Conservation (phyloP, 1,140 invertebrate genomes). For the Colletes latitarsis region DNA sequence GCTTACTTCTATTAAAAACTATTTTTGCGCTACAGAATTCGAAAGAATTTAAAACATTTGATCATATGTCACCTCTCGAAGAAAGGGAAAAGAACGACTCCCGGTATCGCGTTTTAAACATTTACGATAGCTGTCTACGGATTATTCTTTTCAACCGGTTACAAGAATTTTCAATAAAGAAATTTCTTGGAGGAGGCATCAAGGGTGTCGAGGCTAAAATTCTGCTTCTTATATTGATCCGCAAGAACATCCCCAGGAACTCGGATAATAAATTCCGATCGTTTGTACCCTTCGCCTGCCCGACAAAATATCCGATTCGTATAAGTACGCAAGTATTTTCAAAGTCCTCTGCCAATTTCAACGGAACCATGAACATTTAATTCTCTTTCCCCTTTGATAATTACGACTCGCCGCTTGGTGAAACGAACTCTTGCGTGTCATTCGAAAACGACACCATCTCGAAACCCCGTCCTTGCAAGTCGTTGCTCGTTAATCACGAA, state of each 20-base stretch:
- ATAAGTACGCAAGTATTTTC: not conserved
- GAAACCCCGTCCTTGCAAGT: not conserved
- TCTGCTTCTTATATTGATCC: slow-evolving; percentile 32
- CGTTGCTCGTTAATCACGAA: slow-evolving; percentile 1
- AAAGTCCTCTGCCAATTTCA: not conserved
- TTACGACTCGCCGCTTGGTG: not conserved
- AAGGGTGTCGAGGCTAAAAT: slow-evolving; percentile 17
- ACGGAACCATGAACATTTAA: slow-evolving; percentile 15
- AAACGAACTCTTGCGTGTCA: not conserved
- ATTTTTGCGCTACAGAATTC: no score
- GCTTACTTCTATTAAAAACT: not conserved
- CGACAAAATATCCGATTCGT: slow-evolving; percentile 11
- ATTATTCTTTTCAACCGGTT: not conserved
- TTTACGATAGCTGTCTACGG: no score
- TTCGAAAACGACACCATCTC: not conserved
- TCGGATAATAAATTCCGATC: slow-evolving; percentile 39
- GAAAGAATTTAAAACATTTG: not conserved
- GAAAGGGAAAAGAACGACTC: no score
- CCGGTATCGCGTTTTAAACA: no score
- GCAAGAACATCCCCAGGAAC: slow-evolving; percentile 1
- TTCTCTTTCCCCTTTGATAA: not conserved
- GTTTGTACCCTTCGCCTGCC: slow-evolving; percentile 1
- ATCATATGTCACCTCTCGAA: not conserved
- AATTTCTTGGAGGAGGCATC: not conserved
- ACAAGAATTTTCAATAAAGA: slow-evolving; percentile 15